phyloP scores from a whole-genome alignment of 2,797 vertebrate genomes.

The Tinamus major region DNA sequence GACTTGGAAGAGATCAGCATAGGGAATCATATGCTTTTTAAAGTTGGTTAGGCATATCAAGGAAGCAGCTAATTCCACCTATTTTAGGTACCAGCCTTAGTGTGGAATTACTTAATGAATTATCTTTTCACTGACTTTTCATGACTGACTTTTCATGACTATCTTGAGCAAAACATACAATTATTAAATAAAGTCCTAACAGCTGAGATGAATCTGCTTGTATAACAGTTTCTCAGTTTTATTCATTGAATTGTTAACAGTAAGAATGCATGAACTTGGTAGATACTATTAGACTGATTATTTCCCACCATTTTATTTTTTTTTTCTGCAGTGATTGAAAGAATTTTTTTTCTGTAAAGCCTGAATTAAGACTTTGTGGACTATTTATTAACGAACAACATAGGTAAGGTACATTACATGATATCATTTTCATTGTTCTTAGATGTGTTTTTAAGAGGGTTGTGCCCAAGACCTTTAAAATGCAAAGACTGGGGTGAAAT shows the following conservation, averaged over 20 bases:
- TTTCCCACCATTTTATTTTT: fast-evolving
- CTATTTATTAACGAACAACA: background rate
- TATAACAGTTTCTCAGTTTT: background rate
- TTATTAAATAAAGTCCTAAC: background rate
- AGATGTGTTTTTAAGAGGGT: background rate
- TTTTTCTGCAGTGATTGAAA: background rate
- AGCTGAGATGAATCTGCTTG: background rate
- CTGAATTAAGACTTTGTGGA: background rate
- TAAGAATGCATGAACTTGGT: background rate
- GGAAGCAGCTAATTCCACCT: background rate
- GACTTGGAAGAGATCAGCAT: too few species aligned
- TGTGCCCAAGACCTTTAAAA: background rate
- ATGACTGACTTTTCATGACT: too few species aligned
- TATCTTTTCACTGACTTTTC: background rate
- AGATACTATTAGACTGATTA: background rate
- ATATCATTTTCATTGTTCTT: background rate
- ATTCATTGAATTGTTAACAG: background rate
- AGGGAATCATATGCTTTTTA: background rate
- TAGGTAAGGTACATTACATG: background rate
- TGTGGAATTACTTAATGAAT: background rate
- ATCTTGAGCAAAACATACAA: background rate
- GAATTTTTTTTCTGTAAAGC: too few species aligned
- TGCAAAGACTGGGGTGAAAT: background rate
- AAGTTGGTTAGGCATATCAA: background rate
- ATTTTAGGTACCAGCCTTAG: background rate